Percentiles rank a stretch among this genome's conserved stretches.
These are phyloP conservation scores for Puffinus mauretanicus DNA, from an alignment of 2,113 vertebrate species.

Conservation along the genomic window DNA sequence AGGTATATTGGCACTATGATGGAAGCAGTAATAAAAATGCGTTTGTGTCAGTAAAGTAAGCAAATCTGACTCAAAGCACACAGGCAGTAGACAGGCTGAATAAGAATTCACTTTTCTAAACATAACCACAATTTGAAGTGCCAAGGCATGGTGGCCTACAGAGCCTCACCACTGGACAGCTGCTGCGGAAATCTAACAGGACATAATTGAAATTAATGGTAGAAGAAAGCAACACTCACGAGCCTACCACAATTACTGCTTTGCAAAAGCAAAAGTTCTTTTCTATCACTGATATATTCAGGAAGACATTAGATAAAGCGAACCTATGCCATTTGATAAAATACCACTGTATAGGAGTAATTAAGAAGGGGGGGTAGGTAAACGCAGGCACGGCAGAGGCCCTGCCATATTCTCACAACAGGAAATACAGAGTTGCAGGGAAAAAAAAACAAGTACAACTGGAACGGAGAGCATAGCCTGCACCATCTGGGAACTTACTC, in stretches of 20 bases:
- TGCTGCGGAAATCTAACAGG: neutral
- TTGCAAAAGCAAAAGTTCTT: neutral
- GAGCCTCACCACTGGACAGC: neutral
- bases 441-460: neutral
- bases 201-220: neutral
- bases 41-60: constrained; percentile 25
- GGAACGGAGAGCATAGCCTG: neutral
- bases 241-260: neutral
- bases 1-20: constrained; percentile 3
- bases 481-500: neutral
- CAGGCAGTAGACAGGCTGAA: neutral
- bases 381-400: neutral
- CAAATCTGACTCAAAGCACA: constrained; percentile 21
- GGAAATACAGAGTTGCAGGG: neutral
- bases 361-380: neutral
- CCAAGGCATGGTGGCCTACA: neutral
- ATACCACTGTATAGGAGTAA: neutral
- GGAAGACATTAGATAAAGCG: neutral
- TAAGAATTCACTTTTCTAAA: constrained; percentile 18
- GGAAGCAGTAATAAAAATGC: neutral
- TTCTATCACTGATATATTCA: neutral
- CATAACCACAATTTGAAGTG: neutral
- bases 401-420: neutral
- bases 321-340: neutral
- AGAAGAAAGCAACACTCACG: neutral